Evolutionary conservation across 2,797 vertebrate genomes (phyloP).

Genomic region (Gymnoscopelus braueri): DNA sequence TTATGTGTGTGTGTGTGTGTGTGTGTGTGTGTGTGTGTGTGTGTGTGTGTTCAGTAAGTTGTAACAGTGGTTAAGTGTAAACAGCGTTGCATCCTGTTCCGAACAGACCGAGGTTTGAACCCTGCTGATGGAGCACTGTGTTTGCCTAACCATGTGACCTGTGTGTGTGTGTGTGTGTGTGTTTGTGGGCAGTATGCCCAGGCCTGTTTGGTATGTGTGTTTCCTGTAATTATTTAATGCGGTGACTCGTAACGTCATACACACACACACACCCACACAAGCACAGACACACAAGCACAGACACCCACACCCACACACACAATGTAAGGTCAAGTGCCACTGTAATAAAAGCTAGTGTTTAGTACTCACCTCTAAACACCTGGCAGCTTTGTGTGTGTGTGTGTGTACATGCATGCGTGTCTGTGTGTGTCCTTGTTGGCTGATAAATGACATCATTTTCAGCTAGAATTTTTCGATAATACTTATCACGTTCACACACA

Average conservation of each 20-base stretch:
- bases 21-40: no score
- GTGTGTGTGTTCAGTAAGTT: neutral
- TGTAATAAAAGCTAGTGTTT: constrained; percentile 50
- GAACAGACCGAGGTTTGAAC: constrained; percentile 4
- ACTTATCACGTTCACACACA: neutral
- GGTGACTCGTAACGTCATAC: constrained; percentile 10
- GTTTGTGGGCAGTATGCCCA: neutral
- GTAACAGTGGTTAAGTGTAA: neutral
- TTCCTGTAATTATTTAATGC: constrained; percentile 61
- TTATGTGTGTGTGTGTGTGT: no score
- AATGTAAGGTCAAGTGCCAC: constrained; percentile 22
- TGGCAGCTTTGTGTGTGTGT: neutral
- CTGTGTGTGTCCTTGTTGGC: no score
- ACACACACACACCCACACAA: neutral
- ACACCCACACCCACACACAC: neutral
- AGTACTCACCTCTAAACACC: no score
- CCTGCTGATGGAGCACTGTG: constrained; percentile 55
- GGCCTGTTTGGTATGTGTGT: constrained; percentile 23
- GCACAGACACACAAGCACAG: neutral
- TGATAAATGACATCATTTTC: no score
- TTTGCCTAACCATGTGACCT: constrained; percentile 63
- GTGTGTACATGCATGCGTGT: no score
- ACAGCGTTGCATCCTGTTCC: constrained; percentile 1
- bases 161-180: no score
- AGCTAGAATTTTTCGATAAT: no score